Percentiles rank a stretch among this genome's conserved stretches.
Evolutionary conservation across 1,140 invertebrate species (phyloP).

Genomic region (Conus betulinus): DNA sequence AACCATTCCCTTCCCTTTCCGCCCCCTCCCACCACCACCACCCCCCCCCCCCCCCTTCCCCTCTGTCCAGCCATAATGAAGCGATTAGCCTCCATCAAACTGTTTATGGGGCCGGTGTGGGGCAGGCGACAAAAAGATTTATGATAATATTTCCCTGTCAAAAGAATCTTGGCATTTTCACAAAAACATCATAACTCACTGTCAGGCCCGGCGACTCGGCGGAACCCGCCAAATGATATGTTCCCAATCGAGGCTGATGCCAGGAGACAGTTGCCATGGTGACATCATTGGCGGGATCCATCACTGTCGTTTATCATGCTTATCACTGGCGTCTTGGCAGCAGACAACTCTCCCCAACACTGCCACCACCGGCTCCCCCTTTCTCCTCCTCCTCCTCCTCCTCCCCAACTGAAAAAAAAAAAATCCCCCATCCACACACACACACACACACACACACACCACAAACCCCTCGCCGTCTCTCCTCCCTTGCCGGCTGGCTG

Average conservation of each 20-base stretch:
- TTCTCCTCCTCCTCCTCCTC: neutral
- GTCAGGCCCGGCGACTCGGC: constrained; percentile 50
- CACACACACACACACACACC: neutral
- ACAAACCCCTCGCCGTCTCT: neutral
- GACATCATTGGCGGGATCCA: constrained; percentile 61
- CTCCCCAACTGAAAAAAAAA: neutral
- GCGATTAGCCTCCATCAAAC: constrained; percentile 1
- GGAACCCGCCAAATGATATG: constrained; percentile 45
- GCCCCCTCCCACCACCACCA: neutral
- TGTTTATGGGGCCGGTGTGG: neutral
- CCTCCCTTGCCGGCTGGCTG: too few relatives aligned
- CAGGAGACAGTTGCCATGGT: constrained; percentile 63
- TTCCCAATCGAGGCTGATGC: constrained; percentile 47
- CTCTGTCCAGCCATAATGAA: neutral
- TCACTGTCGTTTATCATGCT: constrained; percentile 64
- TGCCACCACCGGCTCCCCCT: neutral
- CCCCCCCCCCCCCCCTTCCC: neutral
- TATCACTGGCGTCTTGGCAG: constrained; percentile 44
- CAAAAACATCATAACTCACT: constrained; percentile 64
- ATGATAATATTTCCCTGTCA: constrained; percentile 66
- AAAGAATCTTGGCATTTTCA: constrained; percentile 55
- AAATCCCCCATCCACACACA: neutral
- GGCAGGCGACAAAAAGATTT: constrained; percentile 54
- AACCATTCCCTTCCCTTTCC: neutral
- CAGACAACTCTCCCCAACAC: constrained; percentile 31